Evolutionary conservation across 2,888 invertebrate species (phyloP), one percentile per base, ranked within the genome.

Genomic region (Lasioglossum zephyrum): DNA sequence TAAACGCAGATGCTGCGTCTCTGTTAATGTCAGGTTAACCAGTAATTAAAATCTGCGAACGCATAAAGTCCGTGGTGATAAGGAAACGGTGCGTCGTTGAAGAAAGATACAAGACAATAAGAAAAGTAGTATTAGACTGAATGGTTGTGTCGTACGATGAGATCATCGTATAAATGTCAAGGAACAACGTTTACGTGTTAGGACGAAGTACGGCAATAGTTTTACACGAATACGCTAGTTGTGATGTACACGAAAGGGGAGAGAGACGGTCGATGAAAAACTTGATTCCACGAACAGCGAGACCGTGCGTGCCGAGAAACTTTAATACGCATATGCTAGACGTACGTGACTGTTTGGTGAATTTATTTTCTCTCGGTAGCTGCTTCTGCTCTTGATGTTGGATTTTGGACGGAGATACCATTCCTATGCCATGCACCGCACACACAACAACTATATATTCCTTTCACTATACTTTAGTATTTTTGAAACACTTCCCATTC

Each of bases 391-490:
- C 92, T 90, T 93, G 94, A 89, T 93, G 93, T 89, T 94, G 93
- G 87, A 93, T 92, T 91, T 95, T 95, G 90, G 95, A 94, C 91
- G 95, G 95, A 89, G 95, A 95, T 95, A 95, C 94, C 95, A 95
- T 95, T 93, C 95, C 95, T 95, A 93, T 87, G 92, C 92, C 87
- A 92, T 93, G 86, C 91, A 92, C 93, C 91, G 90, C 92, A 81
- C 91, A 82, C 90, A 90, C 87, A 89, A 82, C 87, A 79, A 90
- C 86, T 89, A 90, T 90, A 90, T 90, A 91, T 89, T 80, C 87
- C 90, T 88, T 79, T 90, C 81, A 88, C 87, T 88, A 83, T 87
- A 84, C 77, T 85, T 89, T 88, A 87, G 87, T 88, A 84, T 86
- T 81, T 82, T 88, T 86, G 84, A 87, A 87, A 87, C 90, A 91